phyloP scores from a whole-genome alignment of 2,797 vertebrate genomes.

The Gephyroberyx darwinii region DNA sequence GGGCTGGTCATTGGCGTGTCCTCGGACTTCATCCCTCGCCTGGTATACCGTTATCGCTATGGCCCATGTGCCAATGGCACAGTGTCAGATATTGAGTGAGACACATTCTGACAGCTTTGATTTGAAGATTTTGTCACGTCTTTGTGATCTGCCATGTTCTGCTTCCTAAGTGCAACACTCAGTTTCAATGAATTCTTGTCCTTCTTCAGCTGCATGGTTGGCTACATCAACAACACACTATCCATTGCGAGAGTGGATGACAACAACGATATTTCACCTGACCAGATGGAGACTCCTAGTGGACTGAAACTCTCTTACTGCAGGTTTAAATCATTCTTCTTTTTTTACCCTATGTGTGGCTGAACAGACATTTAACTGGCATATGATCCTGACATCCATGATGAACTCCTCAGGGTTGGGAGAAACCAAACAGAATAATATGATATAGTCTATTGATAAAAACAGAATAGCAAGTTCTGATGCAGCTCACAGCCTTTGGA shows the following conservation, averaged over 20 bases:
- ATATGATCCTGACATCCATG: neutral
- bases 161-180: neutral
- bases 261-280: conserved; percentile 58
- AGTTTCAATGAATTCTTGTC: neutral
- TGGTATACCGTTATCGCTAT: conserved; percentile 89
- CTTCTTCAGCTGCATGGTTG: conserved; percentile 83
- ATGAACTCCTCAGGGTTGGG: neutral
- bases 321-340: conserved; percentile 81
- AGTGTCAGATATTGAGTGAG: conserved; percentile 80
- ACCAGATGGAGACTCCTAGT: conserved; percentile 52
- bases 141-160: neutral
- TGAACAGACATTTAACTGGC: neutral
- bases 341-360: conserved; percentile 1
- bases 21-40: conserved; percentile 92
- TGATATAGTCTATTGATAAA: neutral
- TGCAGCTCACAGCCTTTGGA: neutral
- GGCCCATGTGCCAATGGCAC: conserved; percentile 83
- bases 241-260: conserved; percentile 82
- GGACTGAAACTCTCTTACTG: conserved; percentile 77
- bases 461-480: neutral
- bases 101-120: neutral
- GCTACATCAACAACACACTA: conserved; percentile 92
- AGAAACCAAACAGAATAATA: too few relatives aligned
- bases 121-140: neutral
- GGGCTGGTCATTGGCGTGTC: conserved; percentile 94